Conservation (phyloP, 1,140 invertebrate genomes). For the Hermetia illucens region DNA sequence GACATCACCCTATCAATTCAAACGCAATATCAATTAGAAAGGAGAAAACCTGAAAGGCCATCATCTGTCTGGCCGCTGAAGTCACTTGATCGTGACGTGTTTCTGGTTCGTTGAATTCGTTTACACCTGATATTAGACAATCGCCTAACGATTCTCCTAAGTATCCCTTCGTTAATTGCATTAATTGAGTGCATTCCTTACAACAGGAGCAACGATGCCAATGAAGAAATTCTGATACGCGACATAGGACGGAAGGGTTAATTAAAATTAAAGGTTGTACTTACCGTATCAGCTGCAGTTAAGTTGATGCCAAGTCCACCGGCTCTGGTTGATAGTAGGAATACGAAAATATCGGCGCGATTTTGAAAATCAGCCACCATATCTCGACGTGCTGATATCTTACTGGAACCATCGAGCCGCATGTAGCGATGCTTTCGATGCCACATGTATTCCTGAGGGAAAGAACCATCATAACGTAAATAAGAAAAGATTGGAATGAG, state of each 20-base stretch:
- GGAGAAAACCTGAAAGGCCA: no score
- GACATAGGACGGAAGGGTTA: not conserved
- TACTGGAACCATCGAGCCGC: slow-evolving; percentile 81
- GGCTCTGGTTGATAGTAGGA: slow-evolving; percentile 88
- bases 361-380: slow-evolving; percentile 90
- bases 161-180: no score
- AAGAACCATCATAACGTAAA: slow-evolving; percentile 11
- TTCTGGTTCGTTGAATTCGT: no score
- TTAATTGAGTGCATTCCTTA: no score
- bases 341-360: slow-evolving; percentile 86
- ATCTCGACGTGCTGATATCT: slow-evolving; percentile 79
- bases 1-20: no score
- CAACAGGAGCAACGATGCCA: not conserved
- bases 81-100: no score
- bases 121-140: no score
- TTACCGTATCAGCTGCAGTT: slow-evolving; percentile 94
- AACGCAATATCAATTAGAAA: no score
- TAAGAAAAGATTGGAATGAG: not conserved
- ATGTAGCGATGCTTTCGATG: slow-evolving; percentile 84
- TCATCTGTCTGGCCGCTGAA: no score
- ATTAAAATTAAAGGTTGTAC: slow-evolving; percentile 27
- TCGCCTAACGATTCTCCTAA: no score
- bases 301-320: slow-evolving; percentile 97
- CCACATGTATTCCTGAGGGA: slow-evolving; percentile 83
- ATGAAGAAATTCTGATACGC: not conserved